Evolutionary conservation across 2,113 vertebrate genomes (phyloP), one percentile per base, ranked within the genome.

Genomic region (Myiozetetes cayanensis): DNA sequence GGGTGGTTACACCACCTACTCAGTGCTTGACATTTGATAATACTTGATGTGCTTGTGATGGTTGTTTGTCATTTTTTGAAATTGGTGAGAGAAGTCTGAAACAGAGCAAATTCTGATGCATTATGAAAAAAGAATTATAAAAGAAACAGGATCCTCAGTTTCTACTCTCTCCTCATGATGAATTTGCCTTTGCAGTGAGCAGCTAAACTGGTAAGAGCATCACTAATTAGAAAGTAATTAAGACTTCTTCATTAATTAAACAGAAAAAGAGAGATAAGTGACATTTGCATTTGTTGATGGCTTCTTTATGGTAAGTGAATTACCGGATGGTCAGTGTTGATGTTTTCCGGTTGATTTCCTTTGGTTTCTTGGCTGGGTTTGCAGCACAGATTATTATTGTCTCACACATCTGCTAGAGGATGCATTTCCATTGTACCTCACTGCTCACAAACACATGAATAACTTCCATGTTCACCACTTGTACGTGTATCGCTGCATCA

Each of bases 291-390:
- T 94, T 96, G 84, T 74, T 76, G 91, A 72, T 65, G 62, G 53
- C 72, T 71, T 89, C 93, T 86, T 90, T 72, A 80, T 70, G 50
- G n/a, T 77, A 61, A 78, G 85, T 94, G 87, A 96, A 96, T 95
- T 90, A 81, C 94, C 46, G 71, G 65, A 84, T 96, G 50, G 90
- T 95, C 4, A 50, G 78, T 58, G 80, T 33, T 96, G 85, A 89
- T 91, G 70, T 96, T 93, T 97, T 96, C 91, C 62, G 35, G 70
- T 82, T 87, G 67, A 66, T 91, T 95, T 94, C 83, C 91, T 92
- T 89, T 87, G 84, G 52, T 94, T 96, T 96, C 71, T 72, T 90
- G 82, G 88, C 95, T 89, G 33, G 33, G 55, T 33, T 74, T 70
- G 37, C 70, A 84, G 56, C 55, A 91, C 63, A 79, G 66, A 73